Evolutionary conservation across 35 echinoderm and acorn worm species (phyloP).

Genomic region (Ptychodera flava): DNA sequence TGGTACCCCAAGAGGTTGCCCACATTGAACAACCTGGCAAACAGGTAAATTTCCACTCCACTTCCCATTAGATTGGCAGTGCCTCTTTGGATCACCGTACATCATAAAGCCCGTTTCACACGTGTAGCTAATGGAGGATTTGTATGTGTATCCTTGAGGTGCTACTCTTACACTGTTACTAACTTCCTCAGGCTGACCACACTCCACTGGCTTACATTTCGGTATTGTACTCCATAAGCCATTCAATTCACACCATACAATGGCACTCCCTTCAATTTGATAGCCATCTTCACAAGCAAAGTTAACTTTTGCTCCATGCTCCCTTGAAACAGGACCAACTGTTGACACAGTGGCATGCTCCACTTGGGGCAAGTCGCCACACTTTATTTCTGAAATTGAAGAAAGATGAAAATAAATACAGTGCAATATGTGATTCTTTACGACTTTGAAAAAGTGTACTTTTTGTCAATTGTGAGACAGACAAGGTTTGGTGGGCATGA

Average conservation of each 20-base stretch:
- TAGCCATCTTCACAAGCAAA: slow-evolving; percentile 4
- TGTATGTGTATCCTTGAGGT: neutral
- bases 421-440: too few species aligned
- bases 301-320: neutral
- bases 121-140: slow-evolving; percentile 8
- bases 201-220: slow-evolving; percentile 1
- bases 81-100: slow-evolving; percentile 11
- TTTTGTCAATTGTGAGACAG: too few species aligned
- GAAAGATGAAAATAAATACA: neutral
- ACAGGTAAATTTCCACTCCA: slow-evolving; percentile 37
- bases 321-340: neutral
- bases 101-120: slow-evolving; percentile 41
- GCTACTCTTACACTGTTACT: neutral
- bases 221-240: slow-evolving; percentile 12
- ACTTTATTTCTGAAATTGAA: neutral
- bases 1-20: neutral
- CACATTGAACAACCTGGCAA: slow-evolving; percentile 14
- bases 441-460: neutral
- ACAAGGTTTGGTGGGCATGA: too few species aligned
- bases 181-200: neutral
- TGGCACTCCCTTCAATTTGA: neutral
- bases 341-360: neutral
- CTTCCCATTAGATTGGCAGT: slow-evolving; percentile 28
- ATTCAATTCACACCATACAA: neutral
- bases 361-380: neutral